Base-by-base conservation (phyloP, 2,113 vertebrate species). In the Nymphicus hollandicus region DNA sequence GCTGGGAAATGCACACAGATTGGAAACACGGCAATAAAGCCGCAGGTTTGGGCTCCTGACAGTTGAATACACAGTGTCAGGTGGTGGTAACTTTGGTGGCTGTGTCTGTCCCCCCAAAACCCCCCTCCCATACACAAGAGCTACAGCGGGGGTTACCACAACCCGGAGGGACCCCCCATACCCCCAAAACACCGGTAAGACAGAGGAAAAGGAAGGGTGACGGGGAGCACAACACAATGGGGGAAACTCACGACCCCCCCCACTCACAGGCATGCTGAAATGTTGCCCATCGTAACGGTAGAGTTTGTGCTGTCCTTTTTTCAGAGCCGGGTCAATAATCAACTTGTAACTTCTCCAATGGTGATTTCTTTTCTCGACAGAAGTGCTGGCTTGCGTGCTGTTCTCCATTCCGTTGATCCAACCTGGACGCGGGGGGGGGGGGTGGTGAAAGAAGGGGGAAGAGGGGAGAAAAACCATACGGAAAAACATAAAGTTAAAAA, bases 331-430 rank as follows among this genome's bases (percentile, higher is more conserved):
- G 99, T 99, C 99, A 98, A 99, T 99, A 95, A 99, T 99, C 99
- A 99, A 99, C 99, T 99, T 99, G 98, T 99, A 99, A 99, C 99
- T 99, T 99, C 99, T 99, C 98, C 99, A 99, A 97, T 99, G 99
- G 98, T 99, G 99, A 97, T 98, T 99, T 97, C 98, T 99, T 98
- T 98, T 99, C 99, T 99, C 99, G 97, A 98, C 98, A 97, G 99
- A 98, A 97, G 98, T 98, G 98, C 99, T 98, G 94, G 98, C 98
- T 97, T 98, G 98, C 96, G 99, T 98, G 96, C 98, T 98, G 98
- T 98, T 98, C 98, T 99, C 99, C 99, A 99, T 99, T 98, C 99
- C 99, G 99, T 99, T 99, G 98, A 98, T 98, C 99, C 99, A 98
- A 98, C 98, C 99, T 99, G 98, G 94, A 97, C 95, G 66, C 53